A percentile compares a stretch with the other conserved stretches of the same genome.
Conservation (phyloP, 2,113 vertebrate species). For the Verasper variegatus region DNA sequence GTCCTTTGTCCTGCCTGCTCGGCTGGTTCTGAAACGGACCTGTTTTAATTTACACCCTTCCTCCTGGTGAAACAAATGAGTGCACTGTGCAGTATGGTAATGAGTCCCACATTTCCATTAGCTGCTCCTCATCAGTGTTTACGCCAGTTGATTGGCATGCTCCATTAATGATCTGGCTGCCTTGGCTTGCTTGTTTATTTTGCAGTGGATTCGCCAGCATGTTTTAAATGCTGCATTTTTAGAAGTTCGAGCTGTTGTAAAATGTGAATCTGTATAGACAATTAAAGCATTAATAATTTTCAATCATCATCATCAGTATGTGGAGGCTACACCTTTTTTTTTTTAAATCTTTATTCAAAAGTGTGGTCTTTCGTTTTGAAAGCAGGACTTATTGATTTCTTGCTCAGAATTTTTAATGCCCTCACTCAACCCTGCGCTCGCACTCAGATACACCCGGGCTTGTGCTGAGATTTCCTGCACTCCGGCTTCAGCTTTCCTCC, state of each 20-base stretch:
- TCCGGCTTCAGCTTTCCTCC: too few species aligned
- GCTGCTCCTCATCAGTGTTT: slow-evolving; percentile 41
- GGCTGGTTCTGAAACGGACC: slow-evolving; percentile 26
- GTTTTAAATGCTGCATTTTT: slow-evolving; percentile 25
- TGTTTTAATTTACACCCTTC: slow-evolving; percentile 28
- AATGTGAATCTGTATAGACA: slow-evolving; percentile 9
- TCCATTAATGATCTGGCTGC: slow-evolving; percentile 53
- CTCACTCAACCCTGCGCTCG: too few species aligned
- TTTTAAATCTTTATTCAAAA: too few species aligned
- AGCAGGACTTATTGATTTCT: too few species aligned
- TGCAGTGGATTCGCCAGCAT: slow-evolving; percentile 17
- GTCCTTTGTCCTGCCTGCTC: slow-evolving; percentile 33
- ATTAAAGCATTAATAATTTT: neutral
- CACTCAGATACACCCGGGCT: too few species aligned
- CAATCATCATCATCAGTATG: slow-evolving; percentile 34
- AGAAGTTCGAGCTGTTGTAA: slow-evolving; percentile 15
- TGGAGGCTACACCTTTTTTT: neutral
- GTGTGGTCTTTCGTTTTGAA: too few species aligned
- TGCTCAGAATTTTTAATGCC: too few species aligned
- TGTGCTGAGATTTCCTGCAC: too few species aligned
- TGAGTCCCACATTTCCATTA: slow-evolving; percentile 48
- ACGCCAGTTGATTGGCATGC: slow-evolving; percentile 45
- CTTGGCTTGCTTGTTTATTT: slow-evolving; percentile 56
- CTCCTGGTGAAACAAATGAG: slow-evolving; percentile 25
- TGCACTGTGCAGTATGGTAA: slow-evolving; percentile 29